A percentile compares a stretch with the other conserved stretches of the same genome.
These are phyloP conservation scores for Ichneumon xanthorius DNA, from an alignment of 2,888 invertebrate species.

Conservation along the genomic window DNA sequence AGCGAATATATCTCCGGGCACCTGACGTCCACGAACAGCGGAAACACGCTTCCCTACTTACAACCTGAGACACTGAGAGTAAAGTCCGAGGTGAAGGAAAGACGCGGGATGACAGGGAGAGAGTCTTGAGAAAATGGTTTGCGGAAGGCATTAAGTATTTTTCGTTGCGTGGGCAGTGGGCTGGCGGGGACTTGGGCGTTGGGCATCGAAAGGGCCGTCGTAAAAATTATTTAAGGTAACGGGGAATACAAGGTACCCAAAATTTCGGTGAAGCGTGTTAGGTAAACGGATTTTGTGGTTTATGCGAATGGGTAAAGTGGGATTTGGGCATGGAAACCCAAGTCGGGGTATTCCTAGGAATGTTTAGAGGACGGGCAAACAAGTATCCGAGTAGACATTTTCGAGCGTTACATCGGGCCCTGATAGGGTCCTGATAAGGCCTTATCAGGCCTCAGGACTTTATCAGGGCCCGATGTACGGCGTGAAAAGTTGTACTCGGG, in stretches of 20 bases:
- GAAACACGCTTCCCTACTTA: constrained; percentile 53
- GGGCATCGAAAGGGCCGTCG: not conserved
- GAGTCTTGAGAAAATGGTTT: constrained; percentile 50
- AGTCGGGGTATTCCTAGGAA: not conserved
- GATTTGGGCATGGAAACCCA: not conserved
- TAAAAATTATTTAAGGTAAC: not conserved
- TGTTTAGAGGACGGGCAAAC: not conserved
- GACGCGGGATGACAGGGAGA: not conserved
- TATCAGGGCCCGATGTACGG: too few species aligned
- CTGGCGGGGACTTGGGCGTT: not conserved
- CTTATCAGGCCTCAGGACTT: too few species aligned
- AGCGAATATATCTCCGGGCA: constrained; percentile 42
- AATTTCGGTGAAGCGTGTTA: not conserved
- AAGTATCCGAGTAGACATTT: too few species aligned
- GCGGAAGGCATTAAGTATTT: not conserved
- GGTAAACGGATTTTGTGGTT: not conserved
- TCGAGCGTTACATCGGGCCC: too few species aligned
- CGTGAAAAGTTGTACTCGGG: too few species aligned
- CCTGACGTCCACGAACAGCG: constrained; percentile 47
- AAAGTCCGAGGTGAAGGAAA: constrained; percentile 37
- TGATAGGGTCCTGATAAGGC: too few species aligned
- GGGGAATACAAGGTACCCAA: not conserved
- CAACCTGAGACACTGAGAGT: constrained; percentile 43
- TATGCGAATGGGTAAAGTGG: too few species aligned
- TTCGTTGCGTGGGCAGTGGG: not conserved